These are phyloP conservation scores for Rapana venosa DNA, from an alignment of 2,888 invertebrate genomes.

Conservation along the genomic window DNA sequence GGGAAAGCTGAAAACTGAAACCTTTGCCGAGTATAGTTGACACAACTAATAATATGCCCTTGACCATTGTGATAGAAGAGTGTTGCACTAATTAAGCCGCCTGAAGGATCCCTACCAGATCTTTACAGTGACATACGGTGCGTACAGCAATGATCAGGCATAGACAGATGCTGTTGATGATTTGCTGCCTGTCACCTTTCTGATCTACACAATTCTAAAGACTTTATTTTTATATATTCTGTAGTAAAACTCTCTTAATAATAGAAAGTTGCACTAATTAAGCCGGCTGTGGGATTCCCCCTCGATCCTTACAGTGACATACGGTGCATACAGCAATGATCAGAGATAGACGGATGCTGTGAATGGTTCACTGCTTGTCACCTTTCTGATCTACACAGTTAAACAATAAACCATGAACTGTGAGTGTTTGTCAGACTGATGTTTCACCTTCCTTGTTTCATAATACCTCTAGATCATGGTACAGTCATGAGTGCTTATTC, in stretches of 20 bases:
- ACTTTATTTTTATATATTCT: not conserved
- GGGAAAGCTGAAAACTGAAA: no score
- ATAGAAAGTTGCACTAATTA: constrained; percentile 1
- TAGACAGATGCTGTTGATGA: not conserved
- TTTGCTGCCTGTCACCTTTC: not conserved
- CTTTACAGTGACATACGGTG: constrained; percentile 31
- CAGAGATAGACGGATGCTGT: constrained; percentile 5
- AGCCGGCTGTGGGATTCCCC: constrained; percentile 11
- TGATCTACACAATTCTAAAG: not conserved
- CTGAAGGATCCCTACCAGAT: constrained; percentile 5
- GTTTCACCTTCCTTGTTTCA: no score
- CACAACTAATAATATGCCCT: no score
- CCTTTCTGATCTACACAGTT: not conserved
- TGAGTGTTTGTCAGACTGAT: no score
- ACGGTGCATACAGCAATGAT: constrained; percentile 30
- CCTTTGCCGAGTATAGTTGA: no score
- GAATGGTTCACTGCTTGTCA: not conserved
- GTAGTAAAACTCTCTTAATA: no score
- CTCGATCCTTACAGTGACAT: constrained; percentile 8
- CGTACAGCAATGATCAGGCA: constrained; percentile 25
- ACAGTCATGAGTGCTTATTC: no score
- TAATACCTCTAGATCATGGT: no score
- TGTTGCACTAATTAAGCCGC: constrained; percentile 24
- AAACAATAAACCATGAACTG: not conserved
- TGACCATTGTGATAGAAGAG: no score